phyloP scores from a whole-genome alignment of 2,797 vertebrate genomes.

The Clarias platycephalus region DNA sequence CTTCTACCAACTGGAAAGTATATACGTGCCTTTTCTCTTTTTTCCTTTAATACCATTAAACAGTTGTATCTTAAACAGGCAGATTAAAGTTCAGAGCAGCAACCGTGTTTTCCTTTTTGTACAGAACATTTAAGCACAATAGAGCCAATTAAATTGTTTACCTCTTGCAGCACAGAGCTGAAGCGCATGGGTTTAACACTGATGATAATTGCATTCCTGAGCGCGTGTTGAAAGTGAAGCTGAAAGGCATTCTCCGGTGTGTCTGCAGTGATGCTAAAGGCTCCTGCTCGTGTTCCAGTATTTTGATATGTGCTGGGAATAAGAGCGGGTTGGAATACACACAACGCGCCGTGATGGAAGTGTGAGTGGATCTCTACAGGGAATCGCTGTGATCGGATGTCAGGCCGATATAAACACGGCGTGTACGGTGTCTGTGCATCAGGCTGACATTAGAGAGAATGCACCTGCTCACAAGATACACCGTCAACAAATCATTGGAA shows the following conservation, averaged over 20 bases:
- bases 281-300: not conserved
- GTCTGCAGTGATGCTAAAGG: not conserved
- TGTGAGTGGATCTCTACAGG: not conserved
- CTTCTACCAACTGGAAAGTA: not conserved
- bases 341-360: not conserved
- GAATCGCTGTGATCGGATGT: conserved; percentile 10
- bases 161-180: not conserved
- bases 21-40: not conserved
- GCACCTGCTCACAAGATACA: conserved; percentile 4
- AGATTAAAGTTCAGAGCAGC: not conserved
- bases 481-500: not conserved
- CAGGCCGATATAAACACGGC: not conserved
- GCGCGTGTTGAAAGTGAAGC: not conserved
- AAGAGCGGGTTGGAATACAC: not conserved
- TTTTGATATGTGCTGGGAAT: conserved; percentile 18
- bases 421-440: not conserved
- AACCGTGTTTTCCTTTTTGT: not conserved
- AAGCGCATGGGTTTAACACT: not conserved
- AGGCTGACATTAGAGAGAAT: not conserved
- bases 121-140: too few species aligned
- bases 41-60: not conserved
- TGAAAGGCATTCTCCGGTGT: not conserved
- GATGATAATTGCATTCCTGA: not conserved
- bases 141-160: not conserved
- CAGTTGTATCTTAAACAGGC: not conserved